A percentile compares a stretch with the other conserved stretches of the same genome.
Conservation (phyloP, 2,797 vertebrate genomes). For the Trachops cirrhosus region DNA sequence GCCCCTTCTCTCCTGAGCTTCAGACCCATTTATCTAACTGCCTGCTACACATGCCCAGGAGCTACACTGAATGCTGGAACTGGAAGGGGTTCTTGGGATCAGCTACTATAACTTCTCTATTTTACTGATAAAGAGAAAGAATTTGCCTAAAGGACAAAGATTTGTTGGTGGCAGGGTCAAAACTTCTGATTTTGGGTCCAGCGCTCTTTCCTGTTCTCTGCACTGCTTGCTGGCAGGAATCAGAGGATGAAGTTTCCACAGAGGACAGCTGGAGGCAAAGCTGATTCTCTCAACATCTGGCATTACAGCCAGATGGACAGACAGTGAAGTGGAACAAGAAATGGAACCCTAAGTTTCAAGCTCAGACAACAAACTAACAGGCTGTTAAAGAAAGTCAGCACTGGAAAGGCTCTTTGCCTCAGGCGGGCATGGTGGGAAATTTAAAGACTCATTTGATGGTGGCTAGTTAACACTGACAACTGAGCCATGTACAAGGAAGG, state of each 20-base stretch:
- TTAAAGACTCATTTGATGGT: background rate
- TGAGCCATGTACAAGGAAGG: background rate
- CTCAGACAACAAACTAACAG: slow-evolving; percentile 9
- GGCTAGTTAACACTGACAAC: slow-evolving; percentile 42
- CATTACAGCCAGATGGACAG: slow-evolving; percentile 42
- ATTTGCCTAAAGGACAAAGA: slow-evolving; percentile 22
- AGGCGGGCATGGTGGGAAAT: background rate
- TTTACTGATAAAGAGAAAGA: slow-evolving; percentile 34
- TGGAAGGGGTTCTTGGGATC: background rate
- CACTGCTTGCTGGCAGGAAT: slow-evolving; percentile 1
- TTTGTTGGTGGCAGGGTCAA: background rate
- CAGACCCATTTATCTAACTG: background rate
- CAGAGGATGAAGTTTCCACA: slow-evolving; percentile 26
- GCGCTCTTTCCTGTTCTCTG: background rate
- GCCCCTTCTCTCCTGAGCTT: background rate
- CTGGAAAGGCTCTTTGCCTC: background rate
- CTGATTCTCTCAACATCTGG: slow-evolving; percentile 34
- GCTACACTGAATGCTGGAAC: background rate
- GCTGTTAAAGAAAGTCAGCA: background rate
- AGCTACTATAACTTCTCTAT: background rate
- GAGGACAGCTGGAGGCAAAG: slow-evolving; percentile 38
- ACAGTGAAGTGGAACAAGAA: slow-evolving; percentile 62
- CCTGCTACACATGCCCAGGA: background rate
- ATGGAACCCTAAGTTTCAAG: background rate
- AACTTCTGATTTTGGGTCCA: background rate